phyloP scores from a whole-genome alignment of 2,888 invertebrate species.

The Pandemis corylana region DNA sequence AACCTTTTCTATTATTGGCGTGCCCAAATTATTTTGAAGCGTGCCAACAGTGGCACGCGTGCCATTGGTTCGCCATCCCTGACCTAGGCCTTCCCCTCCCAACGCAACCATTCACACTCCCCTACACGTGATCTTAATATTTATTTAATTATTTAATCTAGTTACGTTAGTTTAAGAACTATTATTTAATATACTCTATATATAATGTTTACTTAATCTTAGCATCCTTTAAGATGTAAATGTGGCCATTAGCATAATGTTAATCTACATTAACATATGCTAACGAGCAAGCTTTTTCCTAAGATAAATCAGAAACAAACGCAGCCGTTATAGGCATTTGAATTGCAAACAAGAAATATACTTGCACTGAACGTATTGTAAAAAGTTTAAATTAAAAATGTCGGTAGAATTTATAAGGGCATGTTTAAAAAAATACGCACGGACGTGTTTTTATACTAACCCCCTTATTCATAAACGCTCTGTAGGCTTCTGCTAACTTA shows the following conservation, averaged over 20 bases:
- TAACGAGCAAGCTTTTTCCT: conserved; percentile 5
- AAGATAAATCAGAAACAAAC: background rate
- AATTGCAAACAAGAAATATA: conserved; percentile 13
- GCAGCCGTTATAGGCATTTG: conserved; percentile 7
- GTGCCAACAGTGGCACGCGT: too few species aligned
- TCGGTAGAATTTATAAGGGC: background rate
- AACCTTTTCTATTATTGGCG: too few species aligned
- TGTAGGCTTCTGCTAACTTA: too few species aligned
- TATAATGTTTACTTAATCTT: conserved; percentile 2
- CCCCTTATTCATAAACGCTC: too few species aligned
- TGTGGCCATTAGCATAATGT: conserved; percentile 2
- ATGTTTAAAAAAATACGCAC: background rate
- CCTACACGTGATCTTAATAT: too few species aligned
- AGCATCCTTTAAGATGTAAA: conserved; percentile 4
- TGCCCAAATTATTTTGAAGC: too few species aligned
- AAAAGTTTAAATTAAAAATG: background rate
- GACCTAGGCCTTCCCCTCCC: too few species aligned
- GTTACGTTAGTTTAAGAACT: background rate
- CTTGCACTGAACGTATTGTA: background rate
- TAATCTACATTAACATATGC: conserved; percentile 1
- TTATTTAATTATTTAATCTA: background rate
- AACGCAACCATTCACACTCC: too few species aligned
- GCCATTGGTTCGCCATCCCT: too few species aligned
- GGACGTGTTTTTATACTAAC: too few species aligned
- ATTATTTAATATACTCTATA: background rate